Evolutionary conservation across 2,888 invertebrate species (phyloP), one percentile per base, ranked within the genome.

Genomic region (Aporophyla nigra): DNA sequence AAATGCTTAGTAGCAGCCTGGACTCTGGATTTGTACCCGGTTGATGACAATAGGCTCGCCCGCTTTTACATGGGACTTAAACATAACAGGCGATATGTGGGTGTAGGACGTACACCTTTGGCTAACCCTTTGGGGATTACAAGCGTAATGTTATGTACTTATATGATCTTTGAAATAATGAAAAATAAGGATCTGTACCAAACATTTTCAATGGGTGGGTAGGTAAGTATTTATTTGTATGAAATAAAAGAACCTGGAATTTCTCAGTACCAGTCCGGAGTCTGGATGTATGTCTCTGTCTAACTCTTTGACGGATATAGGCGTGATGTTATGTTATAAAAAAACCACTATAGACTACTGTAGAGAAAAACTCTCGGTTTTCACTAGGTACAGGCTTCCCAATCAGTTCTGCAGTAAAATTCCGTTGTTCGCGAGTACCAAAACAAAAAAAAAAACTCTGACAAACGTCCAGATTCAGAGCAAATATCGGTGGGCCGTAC

Each of bases 331-430:
- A 59, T 33, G 19, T 33, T 21, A 7, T 40, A 27, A 65, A 71
- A 58, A 10, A 43, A 53, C 10, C 10, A 16, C 9, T n/a, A 9
- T 2, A 19, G 2, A 21, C 7, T 40, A 59, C 6, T 21, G 12
- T 21, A 59, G 7, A 67, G 33, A 56, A 58, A 43, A 66, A 1
- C 10, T 49, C 21, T 54, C 16, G 27, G 43, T 62, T 59, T 66
- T 27, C 82, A 43, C 49, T 24, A n/a, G n/a, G n/a, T n/a, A 66
- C 5, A 49, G 46, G 21, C 33, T n/a, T 16, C 27, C 40, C 84
- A 72, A 84, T 84, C 80, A 72, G n/a, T 9, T 43, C 51, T 72
- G 33, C 56, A 58, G 65, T 59, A 67, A 74, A 79, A 84, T 56
- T 68, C 82, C 16, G 51, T 61, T 61, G 70, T 71, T 71, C 62